Conservation (phyloP, 2,888 invertebrate genomes). For the Caenorhabditis uteleia region DNA sequence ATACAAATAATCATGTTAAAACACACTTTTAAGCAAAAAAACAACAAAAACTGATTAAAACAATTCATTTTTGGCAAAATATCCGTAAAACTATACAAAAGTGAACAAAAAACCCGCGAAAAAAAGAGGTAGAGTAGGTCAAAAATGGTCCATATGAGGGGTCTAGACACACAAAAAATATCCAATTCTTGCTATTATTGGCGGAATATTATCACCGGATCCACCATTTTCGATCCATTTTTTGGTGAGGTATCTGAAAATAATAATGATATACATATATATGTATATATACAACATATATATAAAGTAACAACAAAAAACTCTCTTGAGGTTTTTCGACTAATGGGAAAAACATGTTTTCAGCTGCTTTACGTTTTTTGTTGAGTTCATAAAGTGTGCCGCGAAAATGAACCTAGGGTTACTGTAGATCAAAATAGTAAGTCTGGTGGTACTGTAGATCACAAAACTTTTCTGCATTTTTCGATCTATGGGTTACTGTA, state of each 20-base stretch:
- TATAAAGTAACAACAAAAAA: not conserved
- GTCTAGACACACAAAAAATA: constrained; percentile 29
- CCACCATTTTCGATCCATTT: constrained; percentile 39
- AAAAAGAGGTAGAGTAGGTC: not conserved
- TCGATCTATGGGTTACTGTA: too few species aligned
- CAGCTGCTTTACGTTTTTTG: too few species aligned
- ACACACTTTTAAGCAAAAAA: too few species aligned
- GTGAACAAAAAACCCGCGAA: not conserved
- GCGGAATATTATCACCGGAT: constrained; percentile 33
- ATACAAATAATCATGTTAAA: too few species aligned
- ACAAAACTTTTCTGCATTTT: not conserved
- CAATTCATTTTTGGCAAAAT: too few species aligned
- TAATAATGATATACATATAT: not conserved
- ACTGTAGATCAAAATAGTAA: constrained; percentile 6
- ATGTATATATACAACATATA: not conserved
- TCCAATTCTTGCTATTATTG: constrained; percentile 39
- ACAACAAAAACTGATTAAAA: too few species aligned
- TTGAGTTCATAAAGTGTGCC: too few species aligned
- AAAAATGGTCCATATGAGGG: not conserved
- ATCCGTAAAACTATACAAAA: not conserved
- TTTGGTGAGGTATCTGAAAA: constrained; percentile 24
- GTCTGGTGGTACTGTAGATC: not conserved
- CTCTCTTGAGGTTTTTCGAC: too few species aligned
- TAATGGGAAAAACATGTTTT: too few species aligned
- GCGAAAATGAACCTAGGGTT: too few species aligned